phyloP scores from a whole-genome alignment of 2,113 vertebrate species.

The Burhinus oedicnemus region DNA sequence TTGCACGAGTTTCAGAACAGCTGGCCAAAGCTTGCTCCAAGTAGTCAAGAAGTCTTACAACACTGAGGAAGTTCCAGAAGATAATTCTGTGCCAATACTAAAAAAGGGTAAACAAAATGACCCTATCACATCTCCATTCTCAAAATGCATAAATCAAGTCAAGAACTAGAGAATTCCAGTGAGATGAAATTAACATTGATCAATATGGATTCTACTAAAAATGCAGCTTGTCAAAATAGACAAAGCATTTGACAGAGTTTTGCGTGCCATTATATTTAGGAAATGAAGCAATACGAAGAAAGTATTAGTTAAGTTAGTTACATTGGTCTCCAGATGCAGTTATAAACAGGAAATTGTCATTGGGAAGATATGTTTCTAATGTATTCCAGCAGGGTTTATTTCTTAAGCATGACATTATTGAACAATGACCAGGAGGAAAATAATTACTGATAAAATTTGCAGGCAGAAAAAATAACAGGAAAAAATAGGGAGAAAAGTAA shows the following conservation, averaged over 20 bases:
- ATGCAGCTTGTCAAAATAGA: neutral
- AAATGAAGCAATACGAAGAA: constrained; percentile 17
- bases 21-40: constrained; percentile 46
- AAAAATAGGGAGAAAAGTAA: neutral
- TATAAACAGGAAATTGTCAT: constrained; percentile 67
- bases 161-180: neutral
- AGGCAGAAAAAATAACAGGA: neutral
- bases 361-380: constrained; percentile 63
- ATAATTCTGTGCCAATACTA: neutral
- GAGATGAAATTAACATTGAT: neutral
- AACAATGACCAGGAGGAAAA: constrained; percentile 38
- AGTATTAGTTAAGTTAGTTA: constrained; percentile 11
- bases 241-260: neutral
- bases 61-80: constrained; percentile 16
- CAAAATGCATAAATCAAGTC: neutral
- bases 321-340: constrained; percentile 50
- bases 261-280: neutral
- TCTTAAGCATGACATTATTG: constrained; percentile 33
- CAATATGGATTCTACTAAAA: neutral
- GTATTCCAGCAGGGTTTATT: constrained; percentile 55
- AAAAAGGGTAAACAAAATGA: constrained; percentile 2
- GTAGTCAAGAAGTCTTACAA: constrained; percentile 42
- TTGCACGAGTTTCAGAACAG: constrained; percentile 23
- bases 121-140: neutral
- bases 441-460: constrained; percentile 5